phyloP scores from a whole-genome alignment of 2,888 invertebrate genomes.

The Automeris io region DNA sequence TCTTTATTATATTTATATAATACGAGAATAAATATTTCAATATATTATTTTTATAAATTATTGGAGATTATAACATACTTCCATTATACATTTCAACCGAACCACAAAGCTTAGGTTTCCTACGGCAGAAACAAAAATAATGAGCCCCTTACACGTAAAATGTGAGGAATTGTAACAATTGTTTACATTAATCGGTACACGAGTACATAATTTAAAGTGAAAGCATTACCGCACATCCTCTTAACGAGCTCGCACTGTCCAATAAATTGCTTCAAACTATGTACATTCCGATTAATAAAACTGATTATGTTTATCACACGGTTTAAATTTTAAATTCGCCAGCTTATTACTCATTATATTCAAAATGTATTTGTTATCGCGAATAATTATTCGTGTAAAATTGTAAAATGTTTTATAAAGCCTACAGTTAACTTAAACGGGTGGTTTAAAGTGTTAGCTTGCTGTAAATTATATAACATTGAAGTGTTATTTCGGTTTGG shows the following conservation, averaged over 20 bases:
- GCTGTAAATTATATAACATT: constrained; percentile 10
- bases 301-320: constrained; percentile 49
- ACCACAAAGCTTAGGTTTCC: background rate
- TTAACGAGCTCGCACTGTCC: constrained; percentile 55
- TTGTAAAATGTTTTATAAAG: constrained; percentile 18
- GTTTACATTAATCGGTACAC: constrained; percentile 42
- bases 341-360: constrained; percentile 40
- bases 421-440: background rate
- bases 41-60: too few species aligned
- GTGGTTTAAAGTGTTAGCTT: background rate
- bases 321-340: constrained; percentile 44
- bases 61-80: too few species aligned
- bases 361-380: constrained; percentile 35
- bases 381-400: constrained; percentile 6
- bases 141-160: constrained; percentile 11
- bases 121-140: background rate
- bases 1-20: too few species aligned
- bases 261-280: constrained; percentile 58
- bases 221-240: constrained; percentile 56
- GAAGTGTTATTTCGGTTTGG: constrained; percentile 46
- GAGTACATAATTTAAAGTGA: constrained; percentile 49
- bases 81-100: too few species aligned
- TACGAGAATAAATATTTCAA: too few species aligned
- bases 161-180: constrained; percentile 31
- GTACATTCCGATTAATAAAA: constrained; percentile 59